Base-by-base conservation (phyloP, 2,113 vertebrate genomes). In the Carlito syrichta region DNA sequence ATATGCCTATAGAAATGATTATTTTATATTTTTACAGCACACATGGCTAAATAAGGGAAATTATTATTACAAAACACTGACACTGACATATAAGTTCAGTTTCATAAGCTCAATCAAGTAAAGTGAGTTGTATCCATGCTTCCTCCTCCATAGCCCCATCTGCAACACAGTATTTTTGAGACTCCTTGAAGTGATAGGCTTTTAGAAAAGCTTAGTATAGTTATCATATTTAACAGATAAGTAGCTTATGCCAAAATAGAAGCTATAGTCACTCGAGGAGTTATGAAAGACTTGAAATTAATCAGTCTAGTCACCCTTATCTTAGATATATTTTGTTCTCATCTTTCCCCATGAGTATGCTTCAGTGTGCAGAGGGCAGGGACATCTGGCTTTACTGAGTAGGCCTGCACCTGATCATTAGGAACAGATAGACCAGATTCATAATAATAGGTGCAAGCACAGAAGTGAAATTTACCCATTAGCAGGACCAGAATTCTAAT, bases 191-290 rank as follows among this genome's bases (percentile, higher is more conserved):
- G 83, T 74, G 45, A 91, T 40, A 93, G 63, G 43, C 25, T 97
- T 92, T 92, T 91, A 69, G 90, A 95, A 96, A 96, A 97, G 60
- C 76, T 94, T 91, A 91, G 83, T 89, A 73, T 58, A 76, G 82
- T 96, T 74, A 83, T 93, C 56, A 78, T 89, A 68, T 86, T 95
- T 96, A 84, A 81, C 94, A 85, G 89, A 60, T 92, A 92, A 97
- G 93, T 84, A 86, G 66, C 63, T 96, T 88, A 91, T 81, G 87
- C 79, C 56, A 92, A 81, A 81, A 76, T 89, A 94, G 74, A 97
- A 73, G 52, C 76, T 84, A 5, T 79, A 79, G 45, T 94, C 63
- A 69, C 56, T 82, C 19, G 14, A 94, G 63, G 62, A 92, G 69
- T 90, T 93, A 23, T 73, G 30, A 81, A 94, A 85, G 79, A 73